Evolutionary conservation across 2,797 vertebrate genomes (phyloP).

Genomic region (Channallabes apus): DNA sequence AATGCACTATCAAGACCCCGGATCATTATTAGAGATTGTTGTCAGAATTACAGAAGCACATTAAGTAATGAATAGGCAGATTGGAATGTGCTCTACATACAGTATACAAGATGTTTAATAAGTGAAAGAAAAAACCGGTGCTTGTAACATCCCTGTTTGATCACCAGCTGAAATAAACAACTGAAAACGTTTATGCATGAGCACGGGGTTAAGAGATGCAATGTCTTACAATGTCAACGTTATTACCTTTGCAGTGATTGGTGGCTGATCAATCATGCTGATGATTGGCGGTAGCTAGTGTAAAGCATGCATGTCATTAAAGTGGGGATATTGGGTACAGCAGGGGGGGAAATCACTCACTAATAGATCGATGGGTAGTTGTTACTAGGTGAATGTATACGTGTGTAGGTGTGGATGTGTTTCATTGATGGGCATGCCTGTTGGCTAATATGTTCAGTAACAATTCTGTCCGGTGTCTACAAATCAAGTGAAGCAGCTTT

Average conservation of each 20-base stretch:
- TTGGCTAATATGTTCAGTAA: constrained; percentile 42
- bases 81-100: background rate
- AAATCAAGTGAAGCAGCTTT: background rate
- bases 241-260: constrained; percentile 65
- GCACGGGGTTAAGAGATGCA: constrained; percentile 39
- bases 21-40: background rate
- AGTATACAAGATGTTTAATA: background rate
- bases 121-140: background rate
- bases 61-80: background rate
- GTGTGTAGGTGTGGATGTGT: constrained; percentile 1
- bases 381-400: constrained; percentile 8
- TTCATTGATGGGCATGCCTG: constrained; percentile 33
- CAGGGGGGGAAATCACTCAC: constrained; percentile 23
- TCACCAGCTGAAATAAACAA: background rate
- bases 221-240: constrained; percentile 65
- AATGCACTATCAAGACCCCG: background rate
- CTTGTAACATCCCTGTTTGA: background rate
- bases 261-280: constrained; percentile 69
- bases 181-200: background rate
- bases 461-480: constrained; percentile 2
- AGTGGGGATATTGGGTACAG: constrained; percentile 19
- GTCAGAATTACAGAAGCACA: background rate
- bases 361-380: constrained; percentile 36
- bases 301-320: constrained; percentile 52
- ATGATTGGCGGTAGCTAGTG: constrained; percentile 73